Evolutionary conservation across 1,140 invertebrate genomes (phyloP), one percentile per base, ranked within the genome.

Genomic region (Archegozetes longisetosus): DNA sequence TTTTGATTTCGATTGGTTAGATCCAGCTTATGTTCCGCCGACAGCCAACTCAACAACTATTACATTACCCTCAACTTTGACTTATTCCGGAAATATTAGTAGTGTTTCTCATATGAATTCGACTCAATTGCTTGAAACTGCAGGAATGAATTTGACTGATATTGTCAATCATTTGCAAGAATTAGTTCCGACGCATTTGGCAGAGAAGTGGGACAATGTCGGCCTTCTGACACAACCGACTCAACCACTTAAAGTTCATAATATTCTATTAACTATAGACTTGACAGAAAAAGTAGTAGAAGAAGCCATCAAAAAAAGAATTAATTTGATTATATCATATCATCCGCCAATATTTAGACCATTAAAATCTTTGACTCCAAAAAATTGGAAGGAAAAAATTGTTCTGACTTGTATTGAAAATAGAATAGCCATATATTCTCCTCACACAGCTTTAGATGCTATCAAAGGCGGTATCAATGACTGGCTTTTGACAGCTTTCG

Each of bases 191-290:
- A 70, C 78, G 17, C 70, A 72, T 3, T 74, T 88, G 13, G 86
- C 91, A 1, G 88, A 83, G 65, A 78, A 75, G 27, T 98, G 93
- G 92, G 94, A 98, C 70, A 97, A 98, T 75, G 91, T 94, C 26
- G 93, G 93, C 6, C 72, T 97, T 4, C 73, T 97, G 12, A 76
- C 95, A 13, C 85, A 94, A 69, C 88, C 89, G 14, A 78, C 77
- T 22, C 74, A 72, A 64, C 69, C 77, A 14, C 1, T 49, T 26
- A 2, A 47, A 28, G 48, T 62, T 20, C 26, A 62, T 17, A 81
- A 76, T 46, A 81, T 95, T 59, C 68, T 96, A 28, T 69, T 97
- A n/a, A 96, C 92, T 4, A 98, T 94, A 74, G 93, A 98, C 73
- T 75, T 98, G 49, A 96, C 90, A 0, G 84, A 88, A 71, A 78